Evolutionary conservation across 1,140 invertebrate species (phyloP), one percentile per base, ranked within the genome.

Genomic region (Apis laboriosa): DNA sequence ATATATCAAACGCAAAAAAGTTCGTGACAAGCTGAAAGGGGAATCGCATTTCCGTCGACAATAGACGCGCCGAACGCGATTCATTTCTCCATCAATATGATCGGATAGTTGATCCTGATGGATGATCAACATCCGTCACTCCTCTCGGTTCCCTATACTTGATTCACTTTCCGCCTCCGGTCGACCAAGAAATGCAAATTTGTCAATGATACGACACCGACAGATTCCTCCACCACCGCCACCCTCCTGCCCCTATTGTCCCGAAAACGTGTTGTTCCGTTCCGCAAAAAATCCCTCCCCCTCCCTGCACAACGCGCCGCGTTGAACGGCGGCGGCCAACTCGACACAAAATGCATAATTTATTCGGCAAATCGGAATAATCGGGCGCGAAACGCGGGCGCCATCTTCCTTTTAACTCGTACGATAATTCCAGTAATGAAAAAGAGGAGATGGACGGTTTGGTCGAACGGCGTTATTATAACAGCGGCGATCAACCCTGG

Each of bases 71-170:
- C 73, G 80, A 63, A 43, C 72, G 55, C 82, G 86, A 87, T 84
- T 87, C 86, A 86, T 87, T 84, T 74, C 77, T 86, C 58, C 83
- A 70, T 79, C 86, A 80, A 84, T 84, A 83, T 84, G 86, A 87
- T 87, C 86, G 86, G 81, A 66, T 86, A 61, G 76, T 74, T 84
- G 86, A 86, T 84, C 81, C 81, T 87, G 85, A 87, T 86, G 85
- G 85, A 87, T 86, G 85, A 86, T 83, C 76, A 73, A 63, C 74
- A 87, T 87, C 80, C 80, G 86, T 87, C 86, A 87, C 77, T 51
- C 49, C 17, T 53, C 53, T 34, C 58, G 60, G 55, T 28, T 66
- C 11, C 58, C 34, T 64, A 53, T 76, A 64, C 77, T 61, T 63
- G 61, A 71, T 79, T 83, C 75, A 83, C 80, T 86, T 71, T 55